Evolutionary conservation across 2,888 invertebrate genomes (phyloP).

Genomic region (Crossocerus cetratus): DNA sequence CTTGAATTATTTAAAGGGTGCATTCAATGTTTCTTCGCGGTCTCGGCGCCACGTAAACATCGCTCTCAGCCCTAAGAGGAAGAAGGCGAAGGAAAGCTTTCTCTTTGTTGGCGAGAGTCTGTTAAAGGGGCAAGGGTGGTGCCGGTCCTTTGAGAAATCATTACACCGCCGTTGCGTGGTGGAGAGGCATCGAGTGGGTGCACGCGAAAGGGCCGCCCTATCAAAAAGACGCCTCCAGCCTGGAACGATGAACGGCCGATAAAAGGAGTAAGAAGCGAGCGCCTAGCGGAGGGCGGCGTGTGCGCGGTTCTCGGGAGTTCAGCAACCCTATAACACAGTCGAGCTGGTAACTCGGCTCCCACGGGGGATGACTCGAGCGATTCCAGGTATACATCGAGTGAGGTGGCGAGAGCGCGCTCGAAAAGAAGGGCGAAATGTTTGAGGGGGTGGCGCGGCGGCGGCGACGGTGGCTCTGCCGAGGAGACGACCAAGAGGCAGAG

Average conservation of each 20-base stretch:
- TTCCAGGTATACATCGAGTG: not conserved
- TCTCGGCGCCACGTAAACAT: not conserved
- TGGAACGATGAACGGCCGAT: constrained; percentile 1
- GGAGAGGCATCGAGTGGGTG: not conserved
- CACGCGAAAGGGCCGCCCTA: not conserved
- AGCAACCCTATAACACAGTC: constrained; percentile 42
- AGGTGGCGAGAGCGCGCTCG: not conserved
- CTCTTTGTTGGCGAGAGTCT: no score
- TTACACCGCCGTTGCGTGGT: not conserved
- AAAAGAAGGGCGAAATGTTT: not conserved
- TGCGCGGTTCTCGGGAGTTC: constrained; percentile 41
- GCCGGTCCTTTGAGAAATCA: not conserved
- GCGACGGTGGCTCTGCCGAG: constrained; percentile 9
- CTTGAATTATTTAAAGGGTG: constrained; percentile 37
- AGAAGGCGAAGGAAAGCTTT: no score
- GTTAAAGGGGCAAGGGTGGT: no score
- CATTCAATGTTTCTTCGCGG: constrained; percentile 15
- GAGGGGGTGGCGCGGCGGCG: no score
- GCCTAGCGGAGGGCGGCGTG: constrained; percentile 11
- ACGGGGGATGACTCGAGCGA: constrained; percentile 1
- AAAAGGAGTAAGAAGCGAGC: not conserved
- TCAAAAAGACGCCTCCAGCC: no score
- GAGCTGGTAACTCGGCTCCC: no score
- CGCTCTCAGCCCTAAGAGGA: not conserved
- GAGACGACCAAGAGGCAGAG: constrained; percentile 1